Conservation (phyloP, 2,113 vertebrate genomes). For the Aldabrachelys gigantea region DNA sequence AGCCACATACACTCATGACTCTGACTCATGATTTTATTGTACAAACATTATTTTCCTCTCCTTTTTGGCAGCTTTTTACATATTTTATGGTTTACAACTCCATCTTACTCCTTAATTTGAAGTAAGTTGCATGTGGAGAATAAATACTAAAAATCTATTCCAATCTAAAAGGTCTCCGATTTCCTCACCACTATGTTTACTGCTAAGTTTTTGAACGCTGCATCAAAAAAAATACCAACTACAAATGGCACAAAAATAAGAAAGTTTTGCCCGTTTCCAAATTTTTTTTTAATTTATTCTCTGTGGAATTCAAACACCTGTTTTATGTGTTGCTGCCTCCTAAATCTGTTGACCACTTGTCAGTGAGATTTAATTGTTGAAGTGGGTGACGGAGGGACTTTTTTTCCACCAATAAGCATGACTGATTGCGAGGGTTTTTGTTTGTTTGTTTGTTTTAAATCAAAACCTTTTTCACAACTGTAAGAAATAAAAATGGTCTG, state of each 20-base stretch:
- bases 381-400: neutral
- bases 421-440: neutral
- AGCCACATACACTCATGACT: constrained; percentile 9
- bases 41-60: neutral
- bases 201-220: neutral
- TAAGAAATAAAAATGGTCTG: neutral
- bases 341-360: neutral
- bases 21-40: constrained; percentile 41
- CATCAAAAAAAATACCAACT: neutral
- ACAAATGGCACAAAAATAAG: neutral
- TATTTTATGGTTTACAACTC: neutral
- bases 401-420: neutral
- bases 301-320: neutral
- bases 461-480: neutral
- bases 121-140: neutral
- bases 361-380: neutral
- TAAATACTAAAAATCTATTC: neutral
- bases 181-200: neutral
- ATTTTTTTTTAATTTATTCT: neutral
- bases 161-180: neutral
- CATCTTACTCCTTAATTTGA: neutral
- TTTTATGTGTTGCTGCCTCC: neutral
- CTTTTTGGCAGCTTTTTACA: neutral
- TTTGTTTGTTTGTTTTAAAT: no score
- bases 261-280: neutral